Percentiles rank a stretch among this genome's conserved stretches.
Conservation (phyloP, 1,140 invertebrate species). For the Drosophila azteca region DNA sequence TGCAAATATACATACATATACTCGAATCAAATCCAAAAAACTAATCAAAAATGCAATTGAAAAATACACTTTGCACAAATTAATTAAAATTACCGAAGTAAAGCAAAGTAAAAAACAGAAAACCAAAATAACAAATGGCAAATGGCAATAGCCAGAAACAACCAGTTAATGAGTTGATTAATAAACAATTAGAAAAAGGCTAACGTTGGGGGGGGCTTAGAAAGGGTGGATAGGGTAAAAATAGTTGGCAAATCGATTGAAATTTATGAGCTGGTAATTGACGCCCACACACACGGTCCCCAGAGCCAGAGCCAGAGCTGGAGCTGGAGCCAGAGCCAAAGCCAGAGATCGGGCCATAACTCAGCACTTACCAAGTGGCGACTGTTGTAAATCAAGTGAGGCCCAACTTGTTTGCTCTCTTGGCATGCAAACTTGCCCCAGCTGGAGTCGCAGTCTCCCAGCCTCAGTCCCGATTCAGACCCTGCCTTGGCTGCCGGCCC, state of each 20-base stretch:
- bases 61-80: conserved; percentile 56
- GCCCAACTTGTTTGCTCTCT: conserved; percentile 49
- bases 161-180: conserved; percentile 66
- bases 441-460: conserved; percentile 22
- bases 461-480: neutral
- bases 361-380: conserved; percentile 46
- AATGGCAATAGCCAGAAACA: conserved; percentile 17
- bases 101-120: conserved; percentile 20
- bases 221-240: conserved; percentile 1
- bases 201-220: conserved; percentile 7
- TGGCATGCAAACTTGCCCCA: conserved; percentile 57
- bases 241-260: conserved; percentile 47
- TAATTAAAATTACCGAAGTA: conserved; percentile 73
- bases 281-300: conserved; percentile 37
- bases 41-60: conserved; percentile 76
- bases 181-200: conserved; percentile 61
- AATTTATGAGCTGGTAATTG: conserved; percentile 63
- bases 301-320: neutral
- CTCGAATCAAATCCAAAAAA: conserved; percentile 48
- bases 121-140: conserved; percentile 41
- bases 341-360: conserved; percentile 34
- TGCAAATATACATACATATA: conserved; percentile 66
- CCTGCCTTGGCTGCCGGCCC: conserved; percentile 14
- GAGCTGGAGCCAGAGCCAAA: neutral
- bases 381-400: conserved; percentile 62